phyloP scores from a whole-genome alignment of 2,888 invertebrate species.

The Harpalus rufipes region DNA sequence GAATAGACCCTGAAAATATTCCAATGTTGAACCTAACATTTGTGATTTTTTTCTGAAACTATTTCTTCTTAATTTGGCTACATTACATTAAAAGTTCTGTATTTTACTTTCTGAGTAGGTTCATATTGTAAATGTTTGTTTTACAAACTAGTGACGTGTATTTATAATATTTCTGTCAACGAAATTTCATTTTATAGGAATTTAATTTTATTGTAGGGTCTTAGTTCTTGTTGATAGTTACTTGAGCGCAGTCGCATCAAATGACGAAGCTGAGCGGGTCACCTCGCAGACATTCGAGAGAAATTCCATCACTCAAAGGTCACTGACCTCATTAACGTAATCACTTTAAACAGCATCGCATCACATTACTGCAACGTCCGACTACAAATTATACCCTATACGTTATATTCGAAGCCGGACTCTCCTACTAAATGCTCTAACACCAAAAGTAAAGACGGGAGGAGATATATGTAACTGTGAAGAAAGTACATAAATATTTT shows the following conservation, averaged over 20 bases:
- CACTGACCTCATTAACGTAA: conserved; percentile 64
- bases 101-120: too few species aligned
- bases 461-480: neutral
- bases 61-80: too few species aligned
- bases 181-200: neutral
- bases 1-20: too few species aligned
- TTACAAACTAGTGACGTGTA: too few species aligned
- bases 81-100: too few species aligned
- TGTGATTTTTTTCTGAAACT: too few species aligned
- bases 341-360: conserved; percentile 58
- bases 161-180: too few species aligned
- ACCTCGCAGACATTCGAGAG: conserved; percentile 63
- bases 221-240: too few species aligned
- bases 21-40: too few species aligned
- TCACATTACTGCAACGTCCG: conserved; percentile 3
- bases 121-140: too few species aligned
- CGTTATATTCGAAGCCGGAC: neutral
- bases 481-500: neutral
- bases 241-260: conserved; percentile 16
- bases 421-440: neutral
- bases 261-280: conserved; percentile 53
- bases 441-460: neutral
- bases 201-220: neutral
- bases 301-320: conserved; percentile 61
- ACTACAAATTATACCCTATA: conserved; percentile 37